phyloP scores from a whole-genome alignment of 2,113 vertebrate genomes.

The mouse (Mus musculus) region GRCm39 chr6:118812501-118813000 shows the following conservation, averaged over 20 bases:
- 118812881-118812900: neutral
- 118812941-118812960: neutral
- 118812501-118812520: too few species aligned
- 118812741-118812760: neutral
- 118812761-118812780: neutral
- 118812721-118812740: neutral
- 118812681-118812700: neutral
- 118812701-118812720: neutral
- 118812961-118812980: neutral
- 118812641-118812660: neutral
- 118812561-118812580: neutral
- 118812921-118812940: neutral
- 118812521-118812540: neutral
- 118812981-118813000: neutral
- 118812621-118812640: neutral
- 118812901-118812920: neutral
- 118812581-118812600: neutral
- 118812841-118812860: neutral
- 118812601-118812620: neutral
- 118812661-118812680: neutral
- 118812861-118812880: neutral
- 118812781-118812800: neutral
- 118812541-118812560: too few species aligned
- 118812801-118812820: neutral
- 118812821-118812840: neutral